Base-by-base conservation (phyloP, 1,140 invertebrate species). In the Zeugodacus cucurbitae region DNA sequence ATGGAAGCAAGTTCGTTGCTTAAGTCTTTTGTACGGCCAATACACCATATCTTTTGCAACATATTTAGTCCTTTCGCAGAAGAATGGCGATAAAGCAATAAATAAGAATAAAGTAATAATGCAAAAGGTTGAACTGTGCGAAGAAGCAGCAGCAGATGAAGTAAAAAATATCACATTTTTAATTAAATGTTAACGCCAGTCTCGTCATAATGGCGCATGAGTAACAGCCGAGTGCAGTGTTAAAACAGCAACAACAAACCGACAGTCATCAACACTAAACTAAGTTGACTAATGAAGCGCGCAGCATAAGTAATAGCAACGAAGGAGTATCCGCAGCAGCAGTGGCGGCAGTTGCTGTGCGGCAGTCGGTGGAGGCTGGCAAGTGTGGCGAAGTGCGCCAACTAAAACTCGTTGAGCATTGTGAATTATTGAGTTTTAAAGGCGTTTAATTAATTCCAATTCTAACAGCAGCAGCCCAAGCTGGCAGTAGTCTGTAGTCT, bases 371-470 rank as follows among this genome's bases (percentile, higher is more conserved):
- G 17, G 58, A 34, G 85, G 85, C 37, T 87, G 85, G 85, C 14
- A 41, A 62, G 58, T 57, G n/a, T n/a, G n/a, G n/a, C n/a, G 58
- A 87, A 59, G 58, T 87, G 57, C 54, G 54, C 74, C 74, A 82
- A 82, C 74, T 82, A 82, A 86, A 87, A 87, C 59, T 67, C 62
- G 58, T 87, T 64, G 29, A 86, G 59, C 26, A 59, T 62, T 74
- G 57, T 64, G 59, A 88, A 86, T 67, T 88, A 88, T 88, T 86
- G 82, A 88, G 88, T 88, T 88, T 88, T 88, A 88, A 88, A 88
- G 88, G 88, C 88, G 88, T 88, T 88, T 88, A 88, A 88, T 88
- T 88, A 88, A 88, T 88, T 88, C 82, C 82, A 86, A 88, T 86
- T 86, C 58, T 70, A 88, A 85, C 87, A 88, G 54, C 87, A 88